phyloP scores from a whole-genome alignment of 2,113 vertebrate genomes.

The Cranoglanis bouderius region DNA sequence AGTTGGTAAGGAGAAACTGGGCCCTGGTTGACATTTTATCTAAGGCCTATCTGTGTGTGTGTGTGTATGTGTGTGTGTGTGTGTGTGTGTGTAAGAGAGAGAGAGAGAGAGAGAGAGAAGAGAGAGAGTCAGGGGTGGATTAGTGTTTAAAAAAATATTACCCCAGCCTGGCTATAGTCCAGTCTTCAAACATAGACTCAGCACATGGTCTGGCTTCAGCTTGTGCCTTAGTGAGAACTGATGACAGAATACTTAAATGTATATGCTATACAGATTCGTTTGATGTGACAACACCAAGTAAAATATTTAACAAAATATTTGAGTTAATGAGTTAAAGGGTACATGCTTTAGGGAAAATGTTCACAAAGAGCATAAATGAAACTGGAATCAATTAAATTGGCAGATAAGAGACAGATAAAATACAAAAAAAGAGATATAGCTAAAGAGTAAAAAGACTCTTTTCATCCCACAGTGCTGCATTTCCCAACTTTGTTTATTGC shows the following conservation, averaged over 20 bases:
- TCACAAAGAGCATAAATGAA: not conserved
- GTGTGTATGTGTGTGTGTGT: conserved; percentile 8
- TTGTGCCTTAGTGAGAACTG: not conserved
- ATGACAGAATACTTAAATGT: not conserved
- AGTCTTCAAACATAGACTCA: conserved; percentile 11
- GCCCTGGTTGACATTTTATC: not conserved
- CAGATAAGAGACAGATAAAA: not conserved
- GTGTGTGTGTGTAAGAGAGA: not conserved
- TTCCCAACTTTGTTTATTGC: not conserved
- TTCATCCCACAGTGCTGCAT: not conserved
- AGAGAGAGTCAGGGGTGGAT: too few species aligned
- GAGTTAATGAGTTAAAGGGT: not conserved
- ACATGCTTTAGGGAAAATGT: not conserved
- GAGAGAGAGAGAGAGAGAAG: not conserved
- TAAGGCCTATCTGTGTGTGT: not conserved
- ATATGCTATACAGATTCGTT: not conserved
- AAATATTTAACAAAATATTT: conserved; percentile 8
- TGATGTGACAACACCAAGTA: not conserved
- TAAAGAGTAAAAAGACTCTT: not conserved
- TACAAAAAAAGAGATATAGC: not conserved
- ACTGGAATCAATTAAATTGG: not conserved
- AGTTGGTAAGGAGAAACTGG: not conserved
- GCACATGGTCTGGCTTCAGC: not conserved
- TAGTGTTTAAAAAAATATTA: not conserved
- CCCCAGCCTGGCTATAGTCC: not conserved